These are phyloP conservation scores for Philaenus spumarius DNA, from an alignment of 1,140 invertebrate species.

Conservation along the genomic window DNA sequence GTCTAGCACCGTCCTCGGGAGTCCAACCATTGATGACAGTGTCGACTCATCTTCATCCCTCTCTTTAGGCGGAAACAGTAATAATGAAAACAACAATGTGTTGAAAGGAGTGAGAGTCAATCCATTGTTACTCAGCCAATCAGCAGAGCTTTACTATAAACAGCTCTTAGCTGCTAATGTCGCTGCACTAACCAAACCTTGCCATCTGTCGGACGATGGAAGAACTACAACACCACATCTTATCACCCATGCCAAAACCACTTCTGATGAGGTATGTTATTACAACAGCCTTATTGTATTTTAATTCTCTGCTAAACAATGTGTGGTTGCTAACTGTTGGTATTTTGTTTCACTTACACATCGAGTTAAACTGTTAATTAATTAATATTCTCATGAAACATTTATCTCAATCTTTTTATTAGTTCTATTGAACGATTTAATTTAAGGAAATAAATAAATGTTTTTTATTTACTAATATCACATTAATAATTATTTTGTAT, in stretches of 20 bases:
- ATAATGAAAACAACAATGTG: slow-evolving; percentile 16
- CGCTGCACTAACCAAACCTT: slow-evolving; percentile 22
- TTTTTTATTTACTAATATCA: too few species aligned
- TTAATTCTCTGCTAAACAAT: too few species aligned
- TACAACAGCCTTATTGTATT: background rate
- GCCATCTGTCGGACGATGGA: slow-evolving; percentile 1
- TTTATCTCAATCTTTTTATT: too few species aligned
- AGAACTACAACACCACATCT: background rate
- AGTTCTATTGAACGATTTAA: too few species aligned
- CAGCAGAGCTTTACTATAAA: slow-evolving; percentile 29
- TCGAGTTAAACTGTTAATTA: too few species aligned
- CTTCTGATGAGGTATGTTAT: slow-evolving; percentile 13
- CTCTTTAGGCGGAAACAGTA: background rate
- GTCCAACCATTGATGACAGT: background rate
- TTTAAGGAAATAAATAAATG: too few species aligned
- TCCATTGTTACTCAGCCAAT: slow-evolving; percentile 13
- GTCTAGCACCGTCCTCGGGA: background rate
- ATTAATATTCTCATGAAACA: too few species aligned
- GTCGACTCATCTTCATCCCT: slow-evolving; percentile 5
- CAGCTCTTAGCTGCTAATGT: slow-evolving; percentile 31
- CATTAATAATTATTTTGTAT: too few species aligned
- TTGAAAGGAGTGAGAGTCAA: background rate
- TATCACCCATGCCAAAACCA: slow-evolving; percentile 4
- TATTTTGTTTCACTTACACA: too few species aligned
- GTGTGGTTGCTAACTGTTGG: too few species aligned